Percentiles rank a stretch among this genome's conserved stretches.
phyloP scores from a whole-genome alignment of 2,113 vertebrate species.

The Uria aalge region DNA sequence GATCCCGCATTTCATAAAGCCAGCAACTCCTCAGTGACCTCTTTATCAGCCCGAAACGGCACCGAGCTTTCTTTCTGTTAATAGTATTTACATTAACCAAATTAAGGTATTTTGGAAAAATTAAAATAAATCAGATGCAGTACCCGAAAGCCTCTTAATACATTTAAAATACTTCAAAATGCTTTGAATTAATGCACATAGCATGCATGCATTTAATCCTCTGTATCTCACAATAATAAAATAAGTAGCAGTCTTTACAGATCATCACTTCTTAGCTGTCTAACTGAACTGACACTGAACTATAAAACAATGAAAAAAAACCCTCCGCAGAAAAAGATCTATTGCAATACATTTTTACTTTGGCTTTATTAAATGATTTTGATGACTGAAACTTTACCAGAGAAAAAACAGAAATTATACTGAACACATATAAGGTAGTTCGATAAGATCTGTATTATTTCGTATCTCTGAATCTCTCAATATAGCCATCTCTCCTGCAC shows the following conservation, averaged over 20 bases:
- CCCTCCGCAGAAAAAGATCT: background rate
- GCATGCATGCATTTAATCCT: background rate
- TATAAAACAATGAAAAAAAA: background rate
- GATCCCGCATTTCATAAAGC: background rate
- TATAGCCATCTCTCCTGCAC: background rate
- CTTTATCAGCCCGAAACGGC: background rate
- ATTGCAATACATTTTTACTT: background rate
- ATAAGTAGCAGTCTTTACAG: slow-evolving; percentile 12
- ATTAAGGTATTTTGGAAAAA: background rate
- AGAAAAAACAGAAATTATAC: background rate
- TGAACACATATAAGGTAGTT: background rate
- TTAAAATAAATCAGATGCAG: background rate
- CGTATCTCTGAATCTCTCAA: background rate
- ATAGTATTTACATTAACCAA: background rate
- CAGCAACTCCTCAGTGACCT: slow-evolving; percentile 11
- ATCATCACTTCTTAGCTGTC: background rate
- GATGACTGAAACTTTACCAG: slow-evolving; percentile 15
- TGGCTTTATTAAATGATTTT: background rate
- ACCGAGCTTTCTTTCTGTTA: background rate
- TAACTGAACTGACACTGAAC: background rate
- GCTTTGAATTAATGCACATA: background rate
- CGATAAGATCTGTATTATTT: background rate
- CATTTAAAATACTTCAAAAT: background rate
- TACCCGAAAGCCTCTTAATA: background rate
- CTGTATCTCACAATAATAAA: background rate